phyloP scores from a whole-genome alignment of 2,113 vertebrate species.

The Lasiurus cinereus region DNA sequence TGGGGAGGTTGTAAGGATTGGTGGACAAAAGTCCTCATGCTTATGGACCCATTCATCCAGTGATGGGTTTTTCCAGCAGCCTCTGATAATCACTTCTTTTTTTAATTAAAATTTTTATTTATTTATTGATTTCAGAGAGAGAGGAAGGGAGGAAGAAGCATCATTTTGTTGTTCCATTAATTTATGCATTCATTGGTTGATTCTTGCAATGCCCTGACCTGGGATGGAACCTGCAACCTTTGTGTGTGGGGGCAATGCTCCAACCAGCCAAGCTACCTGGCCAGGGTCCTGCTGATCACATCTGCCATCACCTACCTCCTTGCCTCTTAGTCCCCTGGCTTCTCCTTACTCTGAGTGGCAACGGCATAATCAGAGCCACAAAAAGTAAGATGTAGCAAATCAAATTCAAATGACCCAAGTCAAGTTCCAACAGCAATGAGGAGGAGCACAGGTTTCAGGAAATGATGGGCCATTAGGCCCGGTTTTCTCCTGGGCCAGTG shows the following conservation, averaged over 20 bases:
- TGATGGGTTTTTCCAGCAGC: not conserved
- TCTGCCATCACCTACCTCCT: not conserved
- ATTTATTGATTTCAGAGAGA: no score
- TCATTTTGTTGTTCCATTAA: no score
- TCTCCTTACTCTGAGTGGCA: not conserved
- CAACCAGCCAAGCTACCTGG: no score
- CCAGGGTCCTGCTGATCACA: not conserved
- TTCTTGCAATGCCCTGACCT: no score
- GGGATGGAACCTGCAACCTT: no score
- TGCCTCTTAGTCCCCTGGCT: not conserved
- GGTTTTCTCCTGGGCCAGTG: not conserved
- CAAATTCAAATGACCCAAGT: not conserved
- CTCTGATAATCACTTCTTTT: not conserved
- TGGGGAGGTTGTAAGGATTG: not conserved
- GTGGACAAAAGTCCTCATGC: not conserved
- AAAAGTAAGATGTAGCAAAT: not conserved
- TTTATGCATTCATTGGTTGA: no score
- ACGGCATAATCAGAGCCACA: not conserved
- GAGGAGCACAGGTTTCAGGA: not conserved
- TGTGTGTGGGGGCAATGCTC: no score
- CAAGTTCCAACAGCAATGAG: not conserved
- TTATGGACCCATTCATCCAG: not conserved
- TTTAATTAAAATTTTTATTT: no score
- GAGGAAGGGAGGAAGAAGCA: no score
- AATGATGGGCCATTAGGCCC: not conserved